A percentile compares a stretch with the other conserved stretches of the same genome.
Conservation (phyloP, 2,797 vertebrate species). For the Nasua narica region DNA sequence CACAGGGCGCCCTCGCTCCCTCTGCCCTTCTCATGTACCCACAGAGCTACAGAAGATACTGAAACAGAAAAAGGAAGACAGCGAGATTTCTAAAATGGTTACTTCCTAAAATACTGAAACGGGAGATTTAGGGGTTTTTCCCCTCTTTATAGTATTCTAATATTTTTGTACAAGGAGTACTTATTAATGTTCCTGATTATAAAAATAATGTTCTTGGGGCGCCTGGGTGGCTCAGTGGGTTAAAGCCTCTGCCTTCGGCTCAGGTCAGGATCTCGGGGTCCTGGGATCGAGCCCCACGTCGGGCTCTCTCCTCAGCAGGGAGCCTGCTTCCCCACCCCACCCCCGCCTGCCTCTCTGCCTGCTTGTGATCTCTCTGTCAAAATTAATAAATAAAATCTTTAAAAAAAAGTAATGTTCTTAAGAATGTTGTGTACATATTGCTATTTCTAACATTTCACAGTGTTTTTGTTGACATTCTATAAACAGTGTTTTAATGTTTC, state of each 20-base stretch:
- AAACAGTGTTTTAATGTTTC: slow-evolving; percentile 88
- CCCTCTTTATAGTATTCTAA: not conserved
- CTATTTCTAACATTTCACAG: slow-evolving; percentile 79
- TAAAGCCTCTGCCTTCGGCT: too few relatives aligned
- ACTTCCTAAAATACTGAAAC: slow-evolving; percentile 4
- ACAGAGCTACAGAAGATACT: not conserved
- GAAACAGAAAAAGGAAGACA: not conserved
- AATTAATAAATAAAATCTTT: too few relatives aligned
- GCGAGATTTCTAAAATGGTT: not conserved
- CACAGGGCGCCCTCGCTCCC: not conserved
- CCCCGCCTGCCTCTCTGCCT: too few relatives aligned
- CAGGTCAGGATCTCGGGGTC: too few relatives aligned
- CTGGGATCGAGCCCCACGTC: too few relatives aligned
- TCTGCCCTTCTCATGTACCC: not conserved
- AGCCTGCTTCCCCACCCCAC: too few relatives aligned
- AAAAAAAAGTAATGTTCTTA: not conserved
- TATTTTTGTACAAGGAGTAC: not conserved
- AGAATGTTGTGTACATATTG: not conserved
- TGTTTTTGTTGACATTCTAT: slow-evolving; percentile 92
- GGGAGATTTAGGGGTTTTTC: not conserved
- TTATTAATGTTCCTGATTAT: not conserved
- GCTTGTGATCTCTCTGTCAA: too few relatives aligned
- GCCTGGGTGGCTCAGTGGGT: too few relatives aligned
- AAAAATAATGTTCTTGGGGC: slow-evolving; percentile 3
- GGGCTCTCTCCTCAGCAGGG: too few relatives aligned